Conservation (phyloP, 2,113 vertebrate species). For the Pseudopodoces humilis region DNA sequence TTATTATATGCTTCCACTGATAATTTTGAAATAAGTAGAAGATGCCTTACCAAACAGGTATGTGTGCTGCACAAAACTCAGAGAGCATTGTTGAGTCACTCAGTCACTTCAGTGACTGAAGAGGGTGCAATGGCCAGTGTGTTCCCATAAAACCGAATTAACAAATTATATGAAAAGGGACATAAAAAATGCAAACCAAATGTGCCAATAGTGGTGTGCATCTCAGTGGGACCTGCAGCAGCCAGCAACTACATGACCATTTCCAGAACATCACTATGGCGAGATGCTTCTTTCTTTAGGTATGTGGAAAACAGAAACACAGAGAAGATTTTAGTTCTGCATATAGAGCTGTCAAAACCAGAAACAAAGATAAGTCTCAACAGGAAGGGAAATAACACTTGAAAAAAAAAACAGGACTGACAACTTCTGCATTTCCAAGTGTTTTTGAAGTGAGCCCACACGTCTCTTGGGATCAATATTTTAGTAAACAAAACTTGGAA, state of each 20-base stretch:
- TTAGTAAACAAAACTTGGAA: not conserved
- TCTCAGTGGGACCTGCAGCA: not conserved
- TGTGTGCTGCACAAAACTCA: not conserved
- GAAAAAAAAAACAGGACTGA: not conserved
- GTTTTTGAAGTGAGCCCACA: not conserved
- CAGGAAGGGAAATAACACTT: not conserved
- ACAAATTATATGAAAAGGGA: fast-evolving
- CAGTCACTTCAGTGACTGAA: not conserved
- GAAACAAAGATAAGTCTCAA: not conserved
- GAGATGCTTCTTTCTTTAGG: not conserved
- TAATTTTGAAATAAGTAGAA: not conserved
- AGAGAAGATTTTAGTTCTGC: not conserved
- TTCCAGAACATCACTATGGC: not conserved
- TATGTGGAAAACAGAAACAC: fast-evolving
- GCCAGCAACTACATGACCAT: not conserved
- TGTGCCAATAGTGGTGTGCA: fast-evolving
- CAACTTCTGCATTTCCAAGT: not conserved
- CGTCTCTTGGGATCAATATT: fast-evolving
- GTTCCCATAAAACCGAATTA: not conserved
- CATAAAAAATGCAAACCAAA: not conserved
- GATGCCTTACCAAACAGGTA: not conserved
- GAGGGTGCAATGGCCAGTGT: fast-evolving
- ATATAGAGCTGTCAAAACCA: not conserved
- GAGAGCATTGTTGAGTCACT: fast-evolving
- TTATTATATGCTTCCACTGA: not conserved